These are phyloP conservation scores for Drosophila funebris DNA, from an alignment of 1,140 invertebrate genomes.

Conservation along the genomic window DNA sequence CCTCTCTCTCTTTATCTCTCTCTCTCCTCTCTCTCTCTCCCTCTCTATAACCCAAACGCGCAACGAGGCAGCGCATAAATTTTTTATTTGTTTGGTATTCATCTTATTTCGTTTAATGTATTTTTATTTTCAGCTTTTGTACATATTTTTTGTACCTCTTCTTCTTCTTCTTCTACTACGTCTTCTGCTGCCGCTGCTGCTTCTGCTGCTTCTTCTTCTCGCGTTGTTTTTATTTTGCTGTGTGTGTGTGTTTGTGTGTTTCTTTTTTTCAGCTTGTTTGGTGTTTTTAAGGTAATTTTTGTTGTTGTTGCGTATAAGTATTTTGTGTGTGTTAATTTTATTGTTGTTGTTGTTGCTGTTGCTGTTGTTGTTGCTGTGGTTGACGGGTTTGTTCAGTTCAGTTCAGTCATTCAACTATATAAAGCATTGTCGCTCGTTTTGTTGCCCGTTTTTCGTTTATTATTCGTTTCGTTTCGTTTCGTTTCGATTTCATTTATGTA, in stretches of 20 bases:
- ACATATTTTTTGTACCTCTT: conserved; percentile 41
- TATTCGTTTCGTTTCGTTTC: conserved; percentile 61
- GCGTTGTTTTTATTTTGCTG: conserved; percentile 26
- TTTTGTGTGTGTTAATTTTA: conserved; percentile 74
- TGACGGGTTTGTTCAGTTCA: conserved; percentile 77
- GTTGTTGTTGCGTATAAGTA: conserved; percentile 66
- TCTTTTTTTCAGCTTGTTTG: conserved; percentile 70
- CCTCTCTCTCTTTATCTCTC: conserved; percentile 1
- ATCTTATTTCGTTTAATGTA: conserved; percentile 82
- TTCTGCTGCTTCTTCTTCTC: conserved; percentile 22
- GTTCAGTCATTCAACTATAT: conserved; percentile 80
- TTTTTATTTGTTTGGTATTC: conserved; percentile 82
- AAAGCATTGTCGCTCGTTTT: conserved; percentile 67
- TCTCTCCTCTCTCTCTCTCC: background rate
- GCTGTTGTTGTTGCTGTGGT: conserved; percentile 51
- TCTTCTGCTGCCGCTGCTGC: conserved; percentile 8
- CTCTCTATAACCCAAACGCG: background rate
- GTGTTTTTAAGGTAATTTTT: conserved; percentile 80
- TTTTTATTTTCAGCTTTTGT: conserved; percentile 74
- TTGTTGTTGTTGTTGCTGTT: conserved; percentile 38
- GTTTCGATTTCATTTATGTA: conserved; percentile 77
- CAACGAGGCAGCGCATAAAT: conserved; percentile 65
- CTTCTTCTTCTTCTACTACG: conserved; percentile 3
- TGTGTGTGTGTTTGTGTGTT: conserved; percentile 14
- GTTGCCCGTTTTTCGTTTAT: conserved; percentile 47